phyloP scores from a whole-genome alignment of 2,888 invertebrate genomes.

The Lepidochitona cinerea region DNA sequence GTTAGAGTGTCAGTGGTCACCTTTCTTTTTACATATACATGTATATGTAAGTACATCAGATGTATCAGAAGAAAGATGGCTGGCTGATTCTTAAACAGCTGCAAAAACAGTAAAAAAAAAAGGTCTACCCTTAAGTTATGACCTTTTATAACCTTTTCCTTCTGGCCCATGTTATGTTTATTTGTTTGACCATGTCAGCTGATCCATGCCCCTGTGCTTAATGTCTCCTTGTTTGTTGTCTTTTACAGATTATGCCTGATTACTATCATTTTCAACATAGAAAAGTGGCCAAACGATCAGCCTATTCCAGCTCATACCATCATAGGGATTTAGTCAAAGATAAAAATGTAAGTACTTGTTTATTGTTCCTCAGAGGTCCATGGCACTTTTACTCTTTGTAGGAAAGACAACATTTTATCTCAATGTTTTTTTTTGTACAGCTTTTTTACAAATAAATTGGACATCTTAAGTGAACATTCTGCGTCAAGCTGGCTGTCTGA shows the following conservation, averaged over 20 bases:
- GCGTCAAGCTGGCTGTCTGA: too few species aligned
- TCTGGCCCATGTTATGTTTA: not conserved
- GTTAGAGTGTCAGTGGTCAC: too few species aligned
- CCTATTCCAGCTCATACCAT: constrained; percentile 80
- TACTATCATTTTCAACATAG: constrained; percentile 89
- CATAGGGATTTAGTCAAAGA: constrained; percentile 82
- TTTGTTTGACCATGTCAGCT: not conserved
- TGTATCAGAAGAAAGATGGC: too few species aligned
- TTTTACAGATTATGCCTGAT: constrained; percentile 88
- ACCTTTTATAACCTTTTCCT: not conserved
- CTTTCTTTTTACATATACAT: too few species aligned
- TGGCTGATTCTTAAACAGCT: too few species aligned
- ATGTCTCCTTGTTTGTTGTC: constrained; percentile 3
- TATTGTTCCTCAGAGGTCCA: not conserved
- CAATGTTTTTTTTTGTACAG: too few species aligned
- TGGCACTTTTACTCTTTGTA: too few species aligned
- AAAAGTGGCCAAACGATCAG: constrained; percentile 83
- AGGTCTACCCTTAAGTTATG: not conserved
- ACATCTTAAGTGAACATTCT: too few species aligned
- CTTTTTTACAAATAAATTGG: too few species aligned
- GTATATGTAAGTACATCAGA: too few species aligned
- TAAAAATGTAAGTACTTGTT: constrained; percentile 76
- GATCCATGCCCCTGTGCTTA: not conserved
- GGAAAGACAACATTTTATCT: too few species aligned
- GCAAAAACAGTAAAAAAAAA: not conserved